A percentile compares a stretch with the other conserved stretches of the same genome.
Conservation (phyloP, 2,113 vertebrate species). For the Gnathonemus echidnorhynchus region DNA sequence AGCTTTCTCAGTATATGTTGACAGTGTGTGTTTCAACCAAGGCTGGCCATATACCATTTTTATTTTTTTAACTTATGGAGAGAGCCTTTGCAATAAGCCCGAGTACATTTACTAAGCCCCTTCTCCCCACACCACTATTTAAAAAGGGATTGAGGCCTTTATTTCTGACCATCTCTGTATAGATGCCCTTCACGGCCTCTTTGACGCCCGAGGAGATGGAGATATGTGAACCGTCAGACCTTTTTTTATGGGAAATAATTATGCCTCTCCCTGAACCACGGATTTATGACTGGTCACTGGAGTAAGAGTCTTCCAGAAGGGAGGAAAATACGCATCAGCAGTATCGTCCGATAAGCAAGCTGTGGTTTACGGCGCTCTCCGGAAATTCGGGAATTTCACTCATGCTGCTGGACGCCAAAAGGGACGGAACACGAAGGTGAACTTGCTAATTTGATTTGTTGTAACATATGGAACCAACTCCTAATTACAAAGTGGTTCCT, state of each 20-base stretch:
- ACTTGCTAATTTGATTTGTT: neutral
- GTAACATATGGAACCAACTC: neutral
- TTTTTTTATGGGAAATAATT: constrained; percentile 9
- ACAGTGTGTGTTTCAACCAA: neutral
- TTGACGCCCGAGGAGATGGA: neutral
- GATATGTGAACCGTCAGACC: neutral
- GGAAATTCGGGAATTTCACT: neutral
- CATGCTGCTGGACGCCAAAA: too few relatives aligned
- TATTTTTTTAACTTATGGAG: neutral
- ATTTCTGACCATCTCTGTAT: neutral
- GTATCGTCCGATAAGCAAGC: neutral
- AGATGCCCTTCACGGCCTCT: neutral
- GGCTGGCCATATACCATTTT: neutral
- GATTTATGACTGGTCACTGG: neutral
- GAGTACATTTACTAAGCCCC: neutral
- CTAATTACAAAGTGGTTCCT: neutral
- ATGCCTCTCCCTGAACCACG: neutral
- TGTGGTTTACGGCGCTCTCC: neutral
- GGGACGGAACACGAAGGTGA: neutral
- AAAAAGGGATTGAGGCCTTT: neutral
- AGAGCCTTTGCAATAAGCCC: neutral
- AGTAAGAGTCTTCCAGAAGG: neutral
- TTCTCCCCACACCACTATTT: neutral
- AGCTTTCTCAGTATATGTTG: neutral
- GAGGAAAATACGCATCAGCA: neutral